A percentile compares a stretch with the other conserved stretches of the same genome.
phyloP scores from a whole-genome alignment of 2,797 vertebrate species.

The Falco naumanni region DNA sequence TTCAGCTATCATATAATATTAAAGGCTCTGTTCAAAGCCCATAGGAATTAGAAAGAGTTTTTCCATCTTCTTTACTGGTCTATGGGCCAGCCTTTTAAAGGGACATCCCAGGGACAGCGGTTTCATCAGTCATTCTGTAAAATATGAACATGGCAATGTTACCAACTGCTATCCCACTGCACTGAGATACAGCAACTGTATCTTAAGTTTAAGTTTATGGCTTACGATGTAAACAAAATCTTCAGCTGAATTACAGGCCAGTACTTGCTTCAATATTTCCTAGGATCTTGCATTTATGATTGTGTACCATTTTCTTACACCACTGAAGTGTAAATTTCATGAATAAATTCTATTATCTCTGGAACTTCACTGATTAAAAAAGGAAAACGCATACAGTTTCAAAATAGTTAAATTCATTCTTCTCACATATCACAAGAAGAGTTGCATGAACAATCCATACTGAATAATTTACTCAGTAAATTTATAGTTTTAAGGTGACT shows the following conservation, averaged over 20 bases:
- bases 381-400: fast-evolving
- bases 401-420: conserved; percentile 50
- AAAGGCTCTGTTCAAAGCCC: background rate
- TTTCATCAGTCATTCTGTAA: background rate
- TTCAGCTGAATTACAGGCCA: background rate
- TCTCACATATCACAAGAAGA: background rate
- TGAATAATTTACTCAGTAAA: conserved; percentile 37
- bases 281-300: background rate
- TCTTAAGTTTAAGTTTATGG: background rate
- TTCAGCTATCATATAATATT: background rate
- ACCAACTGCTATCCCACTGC: background rate
- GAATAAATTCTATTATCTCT: conserved; percentile 63
- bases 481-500: conserved; percentile 36
- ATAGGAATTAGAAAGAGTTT: background rate
- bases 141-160: background rate
- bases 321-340: conserved; percentile 68
- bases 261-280: background rate
- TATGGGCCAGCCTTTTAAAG: background rate
- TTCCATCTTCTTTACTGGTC: background rate
- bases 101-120: background rate
- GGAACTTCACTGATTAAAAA: conserved; percentile 12
- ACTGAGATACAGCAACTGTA: background rate
- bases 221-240: background rate
- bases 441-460: background rate
- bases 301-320: conserved; percentile 35